Percentiles rank a stretch among this genome's conserved stretches.
These are phyloP conservation scores for Orthonyx spaldingii DNA, from an alignment of 2,113 vertebrate species.

Conservation along the genomic window DNA sequence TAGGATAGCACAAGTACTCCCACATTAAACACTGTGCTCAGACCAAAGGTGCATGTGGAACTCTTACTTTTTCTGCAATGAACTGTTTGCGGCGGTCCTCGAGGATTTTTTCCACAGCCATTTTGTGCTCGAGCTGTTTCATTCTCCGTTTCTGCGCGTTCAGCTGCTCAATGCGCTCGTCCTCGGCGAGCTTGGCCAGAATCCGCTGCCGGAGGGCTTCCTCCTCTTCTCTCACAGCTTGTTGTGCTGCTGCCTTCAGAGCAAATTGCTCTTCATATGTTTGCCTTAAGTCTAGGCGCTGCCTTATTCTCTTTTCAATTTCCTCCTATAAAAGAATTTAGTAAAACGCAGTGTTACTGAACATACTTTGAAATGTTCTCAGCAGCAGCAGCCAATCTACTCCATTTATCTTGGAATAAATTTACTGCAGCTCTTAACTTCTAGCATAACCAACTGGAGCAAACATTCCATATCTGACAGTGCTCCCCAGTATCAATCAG, in stretches of 20 bases:
- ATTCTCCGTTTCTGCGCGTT: constrained; percentile 84
- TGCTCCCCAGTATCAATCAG: neutral
- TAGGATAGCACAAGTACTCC: neutral
- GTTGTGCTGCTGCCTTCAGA: constrained; percentile 72
- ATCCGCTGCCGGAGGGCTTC: constrained; percentile 75
- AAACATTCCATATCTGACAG: neutral
- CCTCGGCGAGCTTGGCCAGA: constrained; percentile 88
- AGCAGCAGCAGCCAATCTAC: neutral
- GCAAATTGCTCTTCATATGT: constrained; percentile 80
- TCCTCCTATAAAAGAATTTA: constrained; percentile 71
- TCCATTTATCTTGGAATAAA: neutral
- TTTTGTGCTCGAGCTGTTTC: constrained; percentile 88
- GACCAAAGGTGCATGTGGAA: neutral
- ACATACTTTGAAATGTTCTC: neutral
- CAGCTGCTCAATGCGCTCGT: constrained; percentile 89
- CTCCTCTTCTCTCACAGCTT: constrained; percentile 81
- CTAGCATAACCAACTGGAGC: neutral
- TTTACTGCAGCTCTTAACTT: neutral
- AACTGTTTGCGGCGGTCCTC: constrained; percentile 77
- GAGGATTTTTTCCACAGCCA: constrained; percentile 82
- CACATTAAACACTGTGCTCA: neutral
- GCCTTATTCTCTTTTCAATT: constrained; percentile 82
- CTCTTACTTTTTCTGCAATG: constrained; percentile 81
- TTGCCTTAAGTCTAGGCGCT: constrained; percentile 80
- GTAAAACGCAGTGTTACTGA: neutral